These are phyloP conservation scores for Drosophila miranda DNA, from an alignment of 1,140 invertebrate species.

Conservation along the genomic window DNA sequence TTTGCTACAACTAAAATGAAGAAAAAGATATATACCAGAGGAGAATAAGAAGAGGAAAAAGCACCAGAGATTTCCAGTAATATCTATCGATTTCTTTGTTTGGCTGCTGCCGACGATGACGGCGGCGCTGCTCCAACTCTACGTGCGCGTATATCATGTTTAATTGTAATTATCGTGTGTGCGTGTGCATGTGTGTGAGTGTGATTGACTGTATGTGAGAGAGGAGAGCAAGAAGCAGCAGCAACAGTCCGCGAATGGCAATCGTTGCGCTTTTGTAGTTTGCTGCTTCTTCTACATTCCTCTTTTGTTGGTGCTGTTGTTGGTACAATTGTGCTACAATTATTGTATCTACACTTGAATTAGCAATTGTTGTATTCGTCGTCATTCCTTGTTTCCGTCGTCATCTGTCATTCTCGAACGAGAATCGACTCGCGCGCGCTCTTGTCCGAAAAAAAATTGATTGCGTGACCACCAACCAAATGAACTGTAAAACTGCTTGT, in stretches of 20 bases:
- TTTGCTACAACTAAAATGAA: slow-evolving; percentile 68
- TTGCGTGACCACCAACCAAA: slow-evolving; percentile 42
- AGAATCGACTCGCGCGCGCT: too few species aligned
- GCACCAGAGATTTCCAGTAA: slow-evolving; percentile 54
- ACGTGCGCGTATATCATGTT: slow-evolving; percentile 54
- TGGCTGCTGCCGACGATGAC: slow-evolving; percentile 27
- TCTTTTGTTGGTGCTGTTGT: slow-evolving; percentile 28
- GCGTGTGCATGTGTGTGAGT: slow-evolving; percentile 23
- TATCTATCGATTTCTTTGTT: slow-evolving; percentile 80
- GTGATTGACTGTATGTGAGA: slow-evolving; percentile 5
- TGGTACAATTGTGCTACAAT: slow-evolving; percentile 71
- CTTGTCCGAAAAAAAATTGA: slow-evolving; percentile 16
- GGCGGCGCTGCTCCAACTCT: slow-evolving; percentile 5
- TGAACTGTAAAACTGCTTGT: too few species aligned
- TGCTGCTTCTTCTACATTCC: slow-evolving; percentile 43
- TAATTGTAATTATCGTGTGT: slow-evolving; percentile 73
- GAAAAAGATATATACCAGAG: slow-evolving; percentile 19
- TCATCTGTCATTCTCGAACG: slow-evolving; percentile 54
- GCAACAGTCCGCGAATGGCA: slow-evolving; percentile 59
- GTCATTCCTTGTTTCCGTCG: slow-evolving; percentile 36
- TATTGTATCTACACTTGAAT: slow-evolving; percentile 79
- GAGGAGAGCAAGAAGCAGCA: slow-evolving; percentile 42
- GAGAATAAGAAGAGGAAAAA: slow-evolving; percentile 7
- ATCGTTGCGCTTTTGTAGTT: slow-evolving; percentile 68
- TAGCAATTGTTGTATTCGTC: slow-evolving; percentile 63